These are phyloP conservation scores for Monodelphis domestica DNA, from an alignment of 2,797 vertebrate genomes.

Conservation along the genomic window DNA sequence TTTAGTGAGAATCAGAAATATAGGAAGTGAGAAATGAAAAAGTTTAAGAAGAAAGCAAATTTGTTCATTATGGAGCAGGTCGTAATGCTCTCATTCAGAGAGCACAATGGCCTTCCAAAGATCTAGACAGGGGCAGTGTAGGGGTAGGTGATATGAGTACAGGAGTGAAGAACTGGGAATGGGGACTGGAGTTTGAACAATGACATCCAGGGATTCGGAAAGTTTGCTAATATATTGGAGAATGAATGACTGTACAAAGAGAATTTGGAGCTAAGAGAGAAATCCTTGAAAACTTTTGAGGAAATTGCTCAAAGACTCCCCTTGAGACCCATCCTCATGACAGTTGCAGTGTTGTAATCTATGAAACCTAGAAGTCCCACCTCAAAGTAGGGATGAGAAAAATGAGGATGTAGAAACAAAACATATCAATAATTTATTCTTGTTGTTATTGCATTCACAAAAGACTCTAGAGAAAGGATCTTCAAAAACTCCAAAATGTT, in stretches of 20 bases:
- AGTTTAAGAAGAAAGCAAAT: background rate
- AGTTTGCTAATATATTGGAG: background rate
- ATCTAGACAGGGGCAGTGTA: background rate
- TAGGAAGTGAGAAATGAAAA: background rate
- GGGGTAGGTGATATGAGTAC: background rate
- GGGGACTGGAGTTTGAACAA: background rate
- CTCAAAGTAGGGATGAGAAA: background rate
- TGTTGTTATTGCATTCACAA: background rate
- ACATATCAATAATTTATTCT: background rate
- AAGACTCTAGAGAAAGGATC: background rate
- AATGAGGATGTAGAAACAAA: background rate
- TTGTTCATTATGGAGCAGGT: background rate
- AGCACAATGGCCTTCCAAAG: background rate
- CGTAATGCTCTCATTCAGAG: too few species aligned
- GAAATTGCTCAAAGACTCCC: background rate
- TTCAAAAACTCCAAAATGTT: background rate
- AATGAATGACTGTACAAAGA: background rate
- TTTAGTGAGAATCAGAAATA: background rate
- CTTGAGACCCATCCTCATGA: background rate
- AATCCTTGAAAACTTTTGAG: background rate
- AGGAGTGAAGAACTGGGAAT: background rate
- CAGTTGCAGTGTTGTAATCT: background rate
- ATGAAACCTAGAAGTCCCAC: background rate
- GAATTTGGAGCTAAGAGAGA: background rate
- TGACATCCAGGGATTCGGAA: background rate